Percentiles rank a stretch among this genome's conserved stretches.
These are phyloP conservation scores for Caenorhabditis virilis DNA, from an alignment of 2,888 invertebrate species.

Conservation along the genomic window DNA sequence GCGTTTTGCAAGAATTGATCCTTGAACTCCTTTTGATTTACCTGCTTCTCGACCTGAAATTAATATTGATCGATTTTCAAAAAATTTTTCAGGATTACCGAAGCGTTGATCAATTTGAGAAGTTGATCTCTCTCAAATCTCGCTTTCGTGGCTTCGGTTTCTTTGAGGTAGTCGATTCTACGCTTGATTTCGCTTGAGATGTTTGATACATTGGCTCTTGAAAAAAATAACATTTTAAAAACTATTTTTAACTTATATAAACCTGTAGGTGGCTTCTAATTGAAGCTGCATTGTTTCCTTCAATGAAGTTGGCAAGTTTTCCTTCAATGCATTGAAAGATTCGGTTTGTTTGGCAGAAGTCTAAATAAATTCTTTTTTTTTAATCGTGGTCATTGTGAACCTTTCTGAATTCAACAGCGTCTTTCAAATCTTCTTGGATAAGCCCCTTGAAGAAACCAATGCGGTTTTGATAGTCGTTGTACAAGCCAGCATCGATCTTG, in stretches of 20 bases:
- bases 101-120: constrained; percentile 89
- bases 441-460: constrained; percentile 60
- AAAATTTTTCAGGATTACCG: constrained; percentile 72
- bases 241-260: background rate
- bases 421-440: constrained; percentile 65
- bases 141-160: constrained; percentile 81
- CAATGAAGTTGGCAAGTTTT: constrained; percentile 62
- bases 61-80: background rate
- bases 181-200: constrained; percentile 64
- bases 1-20: constrained; percentile 64
- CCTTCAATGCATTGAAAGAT: constrained; percentile 61
- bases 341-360: constrained; percentile 58
- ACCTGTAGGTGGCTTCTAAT: constrained; percentile 86
- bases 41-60: constrained; percentile 59
- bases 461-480: constrained; percentile 54
- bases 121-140: constrained; percentile 88
- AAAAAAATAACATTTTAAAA: constrained; percentile 9
- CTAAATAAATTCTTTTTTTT: constrained; percentile 26
- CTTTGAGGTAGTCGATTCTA: constrained; percentile 81
- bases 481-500: constrained; percentile 56
- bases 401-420: constrained; percentile 67
- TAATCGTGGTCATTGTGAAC: no score
- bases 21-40: constrained; percentile 59
- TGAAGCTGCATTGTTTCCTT: constrained; percentile 87
- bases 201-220: constrained; percentile 58